phyloP scores from a whole-genome alignment of 2,888 invertebrate genomes.

The Allygus modestus region DNA sequence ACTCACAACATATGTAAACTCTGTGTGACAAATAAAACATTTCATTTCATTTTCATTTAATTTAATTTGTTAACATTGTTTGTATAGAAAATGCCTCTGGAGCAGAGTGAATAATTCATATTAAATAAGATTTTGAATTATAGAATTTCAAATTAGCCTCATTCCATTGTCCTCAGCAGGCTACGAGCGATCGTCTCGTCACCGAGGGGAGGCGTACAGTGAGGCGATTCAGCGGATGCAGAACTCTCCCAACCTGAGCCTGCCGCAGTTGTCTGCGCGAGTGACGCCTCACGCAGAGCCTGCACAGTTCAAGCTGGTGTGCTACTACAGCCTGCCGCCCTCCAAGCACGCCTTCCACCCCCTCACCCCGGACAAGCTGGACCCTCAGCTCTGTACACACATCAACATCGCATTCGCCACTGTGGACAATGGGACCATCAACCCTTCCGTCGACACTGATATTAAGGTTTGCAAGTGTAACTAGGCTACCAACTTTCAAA shows the following conservation, averaged over 20 bases:
- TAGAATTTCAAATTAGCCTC: no score
- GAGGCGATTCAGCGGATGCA: constrained; percentile 15
- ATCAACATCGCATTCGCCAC: constrained; percentile 87
- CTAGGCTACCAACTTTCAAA: no score
- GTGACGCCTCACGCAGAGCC: constrained; percentile 39
- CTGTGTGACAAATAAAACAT: no score
- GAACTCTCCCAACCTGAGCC: background rate
- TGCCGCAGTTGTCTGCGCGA: background rate
- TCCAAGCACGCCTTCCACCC: constrained; percentile 72
- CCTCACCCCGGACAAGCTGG: constrained; percentile 79
- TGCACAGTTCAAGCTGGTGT: constrained; percentile 76
- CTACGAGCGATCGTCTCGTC: background rate
- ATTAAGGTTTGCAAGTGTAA: constrained; percentile 69
- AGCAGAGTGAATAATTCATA: no score
- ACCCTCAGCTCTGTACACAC: constrained; percentile 88
- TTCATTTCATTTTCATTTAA: no score
- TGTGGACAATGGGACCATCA: constrained; percentile 80
- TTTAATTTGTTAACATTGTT: no score
- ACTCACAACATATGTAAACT: no score
- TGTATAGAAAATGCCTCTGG: no score
- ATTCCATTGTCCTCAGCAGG: background rate
- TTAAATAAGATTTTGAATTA: no score
- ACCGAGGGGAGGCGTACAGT: constrained; percentile 60
- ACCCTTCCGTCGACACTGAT: constrained; percentile 75
- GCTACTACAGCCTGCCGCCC: constrained; percentile 83